Base-by-base conservation (phyloP, 2,888 invertebrate species). In the Lycocerus yunnanus region DNA sequence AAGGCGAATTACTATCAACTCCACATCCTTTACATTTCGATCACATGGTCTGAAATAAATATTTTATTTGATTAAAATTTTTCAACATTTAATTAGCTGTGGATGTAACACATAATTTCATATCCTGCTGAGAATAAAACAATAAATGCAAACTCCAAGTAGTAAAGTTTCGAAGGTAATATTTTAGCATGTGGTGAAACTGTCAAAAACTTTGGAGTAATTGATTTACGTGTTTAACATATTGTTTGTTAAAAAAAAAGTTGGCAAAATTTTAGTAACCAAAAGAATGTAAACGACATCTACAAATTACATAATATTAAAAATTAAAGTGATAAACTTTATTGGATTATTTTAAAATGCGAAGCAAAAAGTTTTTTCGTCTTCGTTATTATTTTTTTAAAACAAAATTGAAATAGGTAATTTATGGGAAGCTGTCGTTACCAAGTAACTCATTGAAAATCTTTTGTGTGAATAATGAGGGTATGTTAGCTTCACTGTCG, bases 11-110 rank as follows among this genome's bases (percentile, higher is more conserved):
- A 92, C 92, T 83, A 94, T 93, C 82, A 93, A 87, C 85, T 93
- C 93, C 79, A 93, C 90, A 86, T 94, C 94, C 83, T 92, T 91
- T 79, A 91, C 90, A 82, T 92, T 92, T 76, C 94, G 89, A 87
- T 94, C 93, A 84, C 91, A 90, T 72, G 94, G 93, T 87, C 93
- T 93, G 88, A 27, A 88, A 88, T 59, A 76, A 80, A 78, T 77
- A 73, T 78, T 70, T 58, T 6, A 66, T 15, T 24, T 24, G 21
- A 18, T 18, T 18, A 16, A 63, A 63, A 63, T 13, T 15, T 4
- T 11, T 27, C 3, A 63, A 13, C 43, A 43, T 43, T 43, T n/a
- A 43, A 43, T 43, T n/a, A 43, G n/a, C 43, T 43, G n/a, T 13
- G 6, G 0, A n/a, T n/a, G 8, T 43, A 43, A n/a, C 43, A 43